A percentile compares a stretch with the other conserved stretches of the same genome.
These are phyloP conservation scores for Drosophila sucinea DNA, from an alignment of 1,140 invertebrate species.

Conservation along the genomic window DNA sequence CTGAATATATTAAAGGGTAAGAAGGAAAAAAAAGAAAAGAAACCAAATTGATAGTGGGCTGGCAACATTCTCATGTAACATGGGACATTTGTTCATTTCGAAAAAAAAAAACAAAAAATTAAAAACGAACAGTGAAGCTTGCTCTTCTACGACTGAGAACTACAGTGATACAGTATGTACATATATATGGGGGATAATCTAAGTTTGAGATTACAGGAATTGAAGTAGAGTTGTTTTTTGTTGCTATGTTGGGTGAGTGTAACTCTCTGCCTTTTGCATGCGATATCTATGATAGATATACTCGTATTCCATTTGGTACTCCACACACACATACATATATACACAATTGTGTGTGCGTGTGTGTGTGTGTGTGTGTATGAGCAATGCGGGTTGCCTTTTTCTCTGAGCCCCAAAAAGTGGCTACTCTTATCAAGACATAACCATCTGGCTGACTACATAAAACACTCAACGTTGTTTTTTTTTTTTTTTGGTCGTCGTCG, in stretches of 20 bases:
- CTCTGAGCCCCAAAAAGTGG: background rate
- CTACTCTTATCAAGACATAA: conserved; percentile 60
- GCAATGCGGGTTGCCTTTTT: conserved; percentile 10
- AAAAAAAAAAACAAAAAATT: no score
- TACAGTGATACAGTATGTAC: background rate
- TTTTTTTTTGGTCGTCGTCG: background rate
- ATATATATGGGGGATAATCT: background rate
- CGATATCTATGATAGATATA: conserved; percentile 12
- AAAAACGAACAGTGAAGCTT: background rate
- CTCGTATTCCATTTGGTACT: background rate
- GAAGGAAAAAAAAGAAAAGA: background rate
- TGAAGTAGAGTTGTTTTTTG: background rate
- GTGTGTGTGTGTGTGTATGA: background rate
- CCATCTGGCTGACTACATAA: conserved; percentile 77
- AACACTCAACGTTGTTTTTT: conserved; percentile 59
- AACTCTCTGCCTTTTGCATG: background rate
- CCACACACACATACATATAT: background rate
- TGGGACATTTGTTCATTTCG: background rate
- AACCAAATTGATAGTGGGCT: background rate
- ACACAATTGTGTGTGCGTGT: no score
- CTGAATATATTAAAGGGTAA: background rate
- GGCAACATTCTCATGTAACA: background rate
- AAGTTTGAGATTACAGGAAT: conserved; percentile 1
- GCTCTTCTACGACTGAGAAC: background rate
- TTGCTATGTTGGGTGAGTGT: background rate